phyloP scores from a whole-genome alignment of 2,113 vertebrate species.

The Gadus macrocephalus region DNA sequence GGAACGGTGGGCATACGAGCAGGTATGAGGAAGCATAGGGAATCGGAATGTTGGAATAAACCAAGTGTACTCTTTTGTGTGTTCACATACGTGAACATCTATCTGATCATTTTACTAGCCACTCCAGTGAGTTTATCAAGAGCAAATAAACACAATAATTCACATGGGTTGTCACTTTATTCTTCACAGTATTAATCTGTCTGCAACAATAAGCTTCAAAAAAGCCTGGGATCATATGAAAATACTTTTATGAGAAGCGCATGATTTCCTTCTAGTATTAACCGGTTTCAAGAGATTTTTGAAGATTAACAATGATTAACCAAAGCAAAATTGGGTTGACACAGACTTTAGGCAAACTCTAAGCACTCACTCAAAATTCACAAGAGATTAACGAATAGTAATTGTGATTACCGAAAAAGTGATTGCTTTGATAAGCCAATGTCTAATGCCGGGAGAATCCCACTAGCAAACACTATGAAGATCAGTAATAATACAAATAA shows the following conservation, averaged over 20 bases:
- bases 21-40: too few species aligned
- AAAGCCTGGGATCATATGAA: constrained; percentile 57
- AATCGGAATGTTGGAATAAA: too few species aligned
- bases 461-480: constrained; percentile 28
- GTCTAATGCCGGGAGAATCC: constrained; percentile 35
- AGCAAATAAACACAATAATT: too few species aligned
- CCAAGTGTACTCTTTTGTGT: too few species aligned
- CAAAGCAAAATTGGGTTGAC: too few species aligned
- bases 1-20: too few species aligned
- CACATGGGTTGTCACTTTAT: constrained; percentile 60
- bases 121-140: too few species aligned
- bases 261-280: constrained; percentile 33
- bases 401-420: constrained; percentile 30
- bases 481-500: constrained; percentile 30
- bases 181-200: constrained; percentile 59
- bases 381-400: constrained; percentile 35
- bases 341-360: too few species aligned
- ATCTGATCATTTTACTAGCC: neutral
- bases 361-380: too few species aligned
- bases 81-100: neutral
- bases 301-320: too few species aligned
- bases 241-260: constrained; percentile 54
- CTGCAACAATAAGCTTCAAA: constrained; percentile 61
- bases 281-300: constrained; percentile 51
- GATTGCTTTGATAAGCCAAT: constrained; percentile 38